A percentile compares a stretch with the other conserved stretches of the same genome.
phyloP scores from a whole-genome alignment of 2,113 vertebrate genomes.

The Mus spicilegus region DNA sequence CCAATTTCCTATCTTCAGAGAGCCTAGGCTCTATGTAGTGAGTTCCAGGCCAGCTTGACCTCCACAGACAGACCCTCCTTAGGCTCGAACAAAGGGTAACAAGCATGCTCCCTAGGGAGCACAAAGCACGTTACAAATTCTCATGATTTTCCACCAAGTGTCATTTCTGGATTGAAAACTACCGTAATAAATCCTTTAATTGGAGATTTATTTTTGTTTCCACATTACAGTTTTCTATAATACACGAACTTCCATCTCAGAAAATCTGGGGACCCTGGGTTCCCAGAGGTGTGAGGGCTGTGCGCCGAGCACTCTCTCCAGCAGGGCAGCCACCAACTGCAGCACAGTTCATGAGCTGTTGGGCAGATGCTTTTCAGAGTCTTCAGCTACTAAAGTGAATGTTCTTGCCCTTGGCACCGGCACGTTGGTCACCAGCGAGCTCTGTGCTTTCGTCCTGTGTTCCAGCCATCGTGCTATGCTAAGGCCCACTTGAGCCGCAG shows the following conservation, averaged over 20 bases:
- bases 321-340: constrained; percentile 33
- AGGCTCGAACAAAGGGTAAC: not conserved
- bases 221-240: constrained; percentile 72
- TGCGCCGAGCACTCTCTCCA: not conserved
- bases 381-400: constrained; percentile 58
- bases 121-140: constrained; percentile 55
- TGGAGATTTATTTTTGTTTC: constrained; percentile 76
- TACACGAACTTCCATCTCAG: constrained; percentile 60
- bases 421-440: constrained; percentile 45
- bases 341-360: not conserved
- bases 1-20: constrained; percentile 39
- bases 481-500: constrained; percentile 34
- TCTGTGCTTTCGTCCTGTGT: constrained; percentile 48
- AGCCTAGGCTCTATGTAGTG: not conserved
- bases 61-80: not conserved
- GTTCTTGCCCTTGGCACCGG: constrained; percentile 34
- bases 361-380: constrained; percentile 55
- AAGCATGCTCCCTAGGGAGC: constrained; percentile 41
- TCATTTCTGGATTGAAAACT: constrained; percentile 61
- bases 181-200: constrained; percentile 71
- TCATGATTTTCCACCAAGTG: constrained; percentile 48
- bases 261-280: constrained; percentile 61
- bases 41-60: not conserved
- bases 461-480: constrained; percentile 59
- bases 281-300: not conserved